Percentiles rank a stretch among this genome's conserved stretches.
These are phyloP conservation scores for Megaleporinus macrocephalus DNA, from an alignment of 2,113 vertebrate species.

Conservation along the genomic window DNA sequence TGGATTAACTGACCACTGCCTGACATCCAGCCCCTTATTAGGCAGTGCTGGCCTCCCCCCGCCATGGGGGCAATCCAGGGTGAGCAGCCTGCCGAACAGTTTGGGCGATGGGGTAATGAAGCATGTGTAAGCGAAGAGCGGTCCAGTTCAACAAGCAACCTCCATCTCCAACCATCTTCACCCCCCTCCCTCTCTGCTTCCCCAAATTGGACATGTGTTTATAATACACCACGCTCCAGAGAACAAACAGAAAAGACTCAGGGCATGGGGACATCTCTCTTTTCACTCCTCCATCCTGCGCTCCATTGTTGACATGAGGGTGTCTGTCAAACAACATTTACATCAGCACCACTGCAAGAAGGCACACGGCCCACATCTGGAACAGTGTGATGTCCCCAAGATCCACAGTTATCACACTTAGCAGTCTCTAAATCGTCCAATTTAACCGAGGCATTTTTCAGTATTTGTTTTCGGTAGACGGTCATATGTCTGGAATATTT, in stretches of 20 bases:
- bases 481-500: too few relatives aligned
- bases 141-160: slow-evolving; percentile 27
- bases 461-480: too few relatives aligned
- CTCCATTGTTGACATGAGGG: slow-evolving; percentile 48
- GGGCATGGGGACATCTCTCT: slow-evolving; percentile 40
- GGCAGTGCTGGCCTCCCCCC: slow-evolving; percentile 36
- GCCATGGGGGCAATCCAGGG: slow-evolving; percentile 18
- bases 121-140: slow-evolving; percentile 39
- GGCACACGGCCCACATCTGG: slow-evolving; percentile 32
- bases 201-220: slow-evolving; percentile 48
- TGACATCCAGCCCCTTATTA: slow-evolving; percentile 43
- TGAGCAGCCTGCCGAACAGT: slow-evolving; percentile 44
- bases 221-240: slow-evolving; percentile 55
- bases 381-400: slow-evolving; percentile 6
- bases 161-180: slow-evolving; percentile 3
- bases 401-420: slow-evolving; percentile 11
- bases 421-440: neutral
- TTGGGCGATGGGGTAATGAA: slow-evolving; percentile 52
- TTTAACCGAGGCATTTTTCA: neutral
- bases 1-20: slow-evolving; percentile 51
- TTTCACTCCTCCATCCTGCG: slow-evolving; percentile 22
- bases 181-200: slow-evolving; percentile 5
- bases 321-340: slow-evolving; percentile 56
- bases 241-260: slow-evolving; percentile 46
- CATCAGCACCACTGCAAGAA: slow-evolving; percentile 14